Evolutionary conservation across 2,797 vertebrate species (phyloP).

Genomic region (Phrynocephalus forsythii): DNA sequence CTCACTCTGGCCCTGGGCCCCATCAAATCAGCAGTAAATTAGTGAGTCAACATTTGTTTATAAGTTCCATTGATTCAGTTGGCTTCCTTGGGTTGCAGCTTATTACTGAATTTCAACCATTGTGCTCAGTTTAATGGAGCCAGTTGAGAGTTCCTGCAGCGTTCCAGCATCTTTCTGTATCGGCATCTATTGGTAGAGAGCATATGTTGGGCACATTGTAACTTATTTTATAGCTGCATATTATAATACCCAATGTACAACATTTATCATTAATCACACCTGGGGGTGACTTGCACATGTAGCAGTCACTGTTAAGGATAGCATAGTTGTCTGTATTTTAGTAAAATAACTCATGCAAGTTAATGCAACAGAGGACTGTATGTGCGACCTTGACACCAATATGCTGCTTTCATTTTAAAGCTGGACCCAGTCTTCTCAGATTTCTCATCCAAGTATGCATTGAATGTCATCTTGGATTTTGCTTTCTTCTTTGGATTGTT

Average conservation of each 20-base stretch:
- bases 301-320: background rate
- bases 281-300: background rate
- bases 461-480: constrained; percentile 55
- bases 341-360: constrained; percentile 1
- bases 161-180: background rate
- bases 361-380: background rate
- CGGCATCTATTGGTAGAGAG: background rate
- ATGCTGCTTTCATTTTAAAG: constrained; percentile 21
- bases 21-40: too few species aligned
- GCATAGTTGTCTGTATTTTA: background rate
- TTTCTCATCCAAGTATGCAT: constrained; percentile 48
- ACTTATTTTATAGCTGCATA: background rate
- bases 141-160: background rate
- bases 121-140: background rate
- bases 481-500: constrained; percentile 51
- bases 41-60: too few species aligned
- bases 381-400: constrained; percentile 26
- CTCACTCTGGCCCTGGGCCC: too few species aligned
- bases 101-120: too few species aligned
- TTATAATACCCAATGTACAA: background rate
- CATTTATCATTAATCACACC: background rate
- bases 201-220: background rate
- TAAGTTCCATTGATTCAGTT: too few species aligned
- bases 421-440: constrained; percentile 4
- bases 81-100: too few species aligned